These are phyloP conservation scores for Chiridota heheva DNA, from an alignment of 35 echinoderm and acorn worm genomes.

Conservation along the genomic window DNA sequence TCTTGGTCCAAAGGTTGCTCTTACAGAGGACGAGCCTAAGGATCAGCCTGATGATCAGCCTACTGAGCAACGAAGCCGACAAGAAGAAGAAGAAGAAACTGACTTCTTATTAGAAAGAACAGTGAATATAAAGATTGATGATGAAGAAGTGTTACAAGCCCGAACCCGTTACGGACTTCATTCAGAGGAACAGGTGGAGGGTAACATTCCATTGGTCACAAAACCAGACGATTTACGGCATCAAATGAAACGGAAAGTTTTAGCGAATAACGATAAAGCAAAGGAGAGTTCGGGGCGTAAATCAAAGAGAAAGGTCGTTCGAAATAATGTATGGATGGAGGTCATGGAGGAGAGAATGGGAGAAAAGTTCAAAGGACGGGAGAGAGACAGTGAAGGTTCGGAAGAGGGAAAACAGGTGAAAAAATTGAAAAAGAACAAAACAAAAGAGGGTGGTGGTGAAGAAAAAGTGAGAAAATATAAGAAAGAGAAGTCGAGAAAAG, in stretches of 20 bases:
- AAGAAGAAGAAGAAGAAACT: too few species aligned
- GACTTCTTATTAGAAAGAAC: too few species aligned
- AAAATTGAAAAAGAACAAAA: constrained; percentile 20
- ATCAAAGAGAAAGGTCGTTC: constrained; percentile 6
- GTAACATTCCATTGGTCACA: not conserved
- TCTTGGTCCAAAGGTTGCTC: constrained; percentile 20
- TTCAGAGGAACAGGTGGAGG: too few species aligned
- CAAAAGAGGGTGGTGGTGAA: not conserved
- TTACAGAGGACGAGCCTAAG: not conserved
- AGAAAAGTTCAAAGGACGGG: not conserved
- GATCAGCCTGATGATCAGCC: too few species aligned
- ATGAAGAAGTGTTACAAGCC: too few species aligned
- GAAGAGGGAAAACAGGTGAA: not conserved
- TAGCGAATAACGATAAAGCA: not conserved
- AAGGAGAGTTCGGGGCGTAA: not conserved
- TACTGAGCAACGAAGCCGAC: too few species aligned
- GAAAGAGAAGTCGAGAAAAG: constrained; percentile 16
- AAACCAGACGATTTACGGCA: constrained; percentile 41
- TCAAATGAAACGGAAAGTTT: constrained; percentile 34
- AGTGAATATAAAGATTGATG: too few species aligned
- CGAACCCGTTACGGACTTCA: too few species aligned
- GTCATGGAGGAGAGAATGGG: constrained; percentile 25
- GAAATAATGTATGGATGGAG: constrained; percentile 33
- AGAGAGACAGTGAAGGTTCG: not conserved
- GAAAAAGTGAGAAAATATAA: constrained; percentile 16